phyloP scores from a whole-genome alignment of 1,140 invertebrate genomes.

The Hirudo medicinalis region DNA sequence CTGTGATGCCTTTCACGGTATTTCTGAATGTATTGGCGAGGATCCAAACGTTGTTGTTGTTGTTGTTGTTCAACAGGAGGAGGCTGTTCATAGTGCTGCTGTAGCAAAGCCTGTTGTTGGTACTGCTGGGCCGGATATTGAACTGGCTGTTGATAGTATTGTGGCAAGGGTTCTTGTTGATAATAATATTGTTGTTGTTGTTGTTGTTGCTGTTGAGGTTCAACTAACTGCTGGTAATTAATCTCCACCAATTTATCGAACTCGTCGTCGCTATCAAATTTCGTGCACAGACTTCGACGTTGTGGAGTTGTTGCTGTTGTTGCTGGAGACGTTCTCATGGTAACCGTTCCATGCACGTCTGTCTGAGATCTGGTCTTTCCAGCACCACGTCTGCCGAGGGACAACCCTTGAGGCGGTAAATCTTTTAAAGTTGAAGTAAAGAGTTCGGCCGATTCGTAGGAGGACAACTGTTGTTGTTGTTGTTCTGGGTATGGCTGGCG shows the following conservation, averaged over 20 bases:
- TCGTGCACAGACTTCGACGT: background rate
- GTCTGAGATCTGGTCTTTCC: too few species aligned
- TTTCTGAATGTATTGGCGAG: too few species aligned
- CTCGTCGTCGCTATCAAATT: constrained; percentile 1
- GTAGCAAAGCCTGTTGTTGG: background rate
- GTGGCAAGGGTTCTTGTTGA: background rate
- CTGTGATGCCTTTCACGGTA: too few species aligned
- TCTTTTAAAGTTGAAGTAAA: too few species aligned
- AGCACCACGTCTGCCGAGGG: too few species aligned
- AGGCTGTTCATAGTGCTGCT: background rate
- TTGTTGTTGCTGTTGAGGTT: background rate
- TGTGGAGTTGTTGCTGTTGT: constrained; percentile 9
- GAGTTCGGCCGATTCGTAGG: background rate
- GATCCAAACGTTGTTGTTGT: too few species aligned
- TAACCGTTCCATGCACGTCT: background rate
- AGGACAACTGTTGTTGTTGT: background rate
- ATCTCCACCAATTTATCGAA: constrained; percentile 10
- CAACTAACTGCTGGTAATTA: constrained; percentile 1
- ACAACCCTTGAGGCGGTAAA: too few species aligned
- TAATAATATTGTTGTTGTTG: background rate
- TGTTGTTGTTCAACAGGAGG: background rate
- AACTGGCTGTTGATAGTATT: background rate
- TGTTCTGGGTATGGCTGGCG: background rate
- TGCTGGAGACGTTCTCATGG: background rate
- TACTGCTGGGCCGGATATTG: background rate